These are phyloP conservation scores for Bagarius yarrelli DNA, from an alignment of 2,113 vertebrate genomes.

Conservation along the genomic window DNA sequence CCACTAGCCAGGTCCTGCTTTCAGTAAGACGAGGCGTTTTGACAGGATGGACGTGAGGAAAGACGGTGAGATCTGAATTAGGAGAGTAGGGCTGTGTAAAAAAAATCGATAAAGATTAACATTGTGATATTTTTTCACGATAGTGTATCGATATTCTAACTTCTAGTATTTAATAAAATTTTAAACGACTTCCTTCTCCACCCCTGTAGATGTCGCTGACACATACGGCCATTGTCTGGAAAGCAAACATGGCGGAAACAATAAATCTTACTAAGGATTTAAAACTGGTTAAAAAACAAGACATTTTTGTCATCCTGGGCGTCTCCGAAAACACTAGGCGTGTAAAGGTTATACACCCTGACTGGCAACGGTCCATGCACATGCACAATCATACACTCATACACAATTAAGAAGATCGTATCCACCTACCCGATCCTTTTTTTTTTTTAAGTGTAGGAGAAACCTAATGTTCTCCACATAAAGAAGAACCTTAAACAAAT, in stretches of 20 bases:
- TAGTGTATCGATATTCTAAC: too few species aligned
- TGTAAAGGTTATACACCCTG: not conserved
- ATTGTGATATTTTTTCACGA: too few species aligned
- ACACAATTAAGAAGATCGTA: not conserved
- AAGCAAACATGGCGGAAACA: too few species aligned
- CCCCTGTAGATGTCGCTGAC: too few species aligned
- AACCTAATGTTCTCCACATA: too few species aligned
- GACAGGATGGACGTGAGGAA: not conserved
- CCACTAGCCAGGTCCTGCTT: conserved; percentile 18
- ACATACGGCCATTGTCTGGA: too few species aligned
- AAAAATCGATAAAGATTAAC: too few species aligned
- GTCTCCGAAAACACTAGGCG: not conserved
- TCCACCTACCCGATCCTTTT: not conserved
- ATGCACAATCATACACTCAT: not conserved
- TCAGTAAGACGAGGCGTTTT: not conserved
- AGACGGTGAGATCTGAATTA: not conserved
- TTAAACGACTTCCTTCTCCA: too few species aligned
- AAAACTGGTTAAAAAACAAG: not conserved
- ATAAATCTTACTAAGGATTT: not conserved
- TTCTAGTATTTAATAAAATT: too few species aligned
- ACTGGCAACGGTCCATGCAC: not conserved
- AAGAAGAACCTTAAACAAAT: not conserved
- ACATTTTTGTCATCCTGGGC: not conserved
- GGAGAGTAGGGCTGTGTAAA: not conserved
- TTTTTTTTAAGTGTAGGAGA: not conserved